Base-by-base conservation (phyloP, 1,140 invertebrate genomes). In the Penaeus chinensis region DNA sequence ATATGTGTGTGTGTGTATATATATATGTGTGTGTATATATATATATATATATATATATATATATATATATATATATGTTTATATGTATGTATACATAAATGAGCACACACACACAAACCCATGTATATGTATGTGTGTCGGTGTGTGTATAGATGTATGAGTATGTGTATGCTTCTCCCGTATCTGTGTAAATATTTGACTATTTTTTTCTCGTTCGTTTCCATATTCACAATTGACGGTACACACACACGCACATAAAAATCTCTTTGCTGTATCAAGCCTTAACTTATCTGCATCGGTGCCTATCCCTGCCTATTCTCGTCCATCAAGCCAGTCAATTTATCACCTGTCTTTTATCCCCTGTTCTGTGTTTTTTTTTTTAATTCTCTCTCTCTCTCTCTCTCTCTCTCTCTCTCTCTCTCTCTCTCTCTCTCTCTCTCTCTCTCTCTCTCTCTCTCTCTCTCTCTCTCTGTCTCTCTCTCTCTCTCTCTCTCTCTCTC, bases 401-500 rank as follows among this genome's bases (percentile, higher is more conserved):
- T 78, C 42, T 78, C 37, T 78, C 76, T 78, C 76, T 42, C 76
- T 78, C 37, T 78, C 37, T 78, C 22, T 47, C 37, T 78, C 22
- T 78, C 37, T 78, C 22, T 78, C 37, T 78, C 37, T 78, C 76
- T 78, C 76, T 78, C 76, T 78, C 76, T 78, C 37, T 78, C 76
- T 78, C 76, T 42, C 76, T 78, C 37, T 32, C 32, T 32, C 32
- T 32, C 32, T 32, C 32, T 32, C 32, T 32, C 32, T 32, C 32
- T 32, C 32, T 32, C 32, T 32, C 32, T 32, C 2, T 32, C 32
- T 32, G 1, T 32, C 32, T 32, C 32, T 32, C 32, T 32, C 32
- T 32, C 32, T 32, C 32, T 32, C 32, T 32, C 32, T 32, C 32
- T 32, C 32, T 32, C 32, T 32, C 32, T 32, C 32, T 32, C 32